Evolutionary conservation across 53 echinoderm and acorn worm genomes (phyloP).

Genomic region (Glandiceps talaboti): DNA sequence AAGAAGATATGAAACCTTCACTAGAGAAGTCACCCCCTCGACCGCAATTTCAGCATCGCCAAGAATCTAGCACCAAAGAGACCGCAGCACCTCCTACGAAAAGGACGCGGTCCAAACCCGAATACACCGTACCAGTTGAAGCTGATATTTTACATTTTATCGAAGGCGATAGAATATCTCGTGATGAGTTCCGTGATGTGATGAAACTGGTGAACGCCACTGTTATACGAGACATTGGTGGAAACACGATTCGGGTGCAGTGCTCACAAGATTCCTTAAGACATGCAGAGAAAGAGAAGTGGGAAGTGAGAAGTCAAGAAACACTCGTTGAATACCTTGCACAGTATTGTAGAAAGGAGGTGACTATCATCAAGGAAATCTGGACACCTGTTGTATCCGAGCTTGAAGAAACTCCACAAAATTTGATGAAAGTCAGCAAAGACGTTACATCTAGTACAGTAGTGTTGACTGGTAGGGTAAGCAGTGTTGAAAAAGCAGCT

Average conservation of each 20-base stretch:
- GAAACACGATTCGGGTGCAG: not conserved
- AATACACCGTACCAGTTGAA: not conserved
- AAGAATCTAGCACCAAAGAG: too few species aligned
- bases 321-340: not conserved
- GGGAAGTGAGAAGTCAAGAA: not conserved
- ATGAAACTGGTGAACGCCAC: not conserved
- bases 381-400: not conserved
- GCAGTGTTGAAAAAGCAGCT: not conserved
- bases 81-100: too few species aligned
- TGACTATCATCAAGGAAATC: not conserved
- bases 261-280: not conserved
- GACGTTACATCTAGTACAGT: not conserved
- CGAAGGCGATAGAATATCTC: not conserved
- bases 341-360: not conserved
- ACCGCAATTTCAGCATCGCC: too few species aligned
- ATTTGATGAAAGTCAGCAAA: not conserved
- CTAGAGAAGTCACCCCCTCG: too few species aligned
- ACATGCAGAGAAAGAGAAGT: not conserved
- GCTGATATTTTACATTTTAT: not conserved
- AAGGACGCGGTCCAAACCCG: not conserved
- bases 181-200: not conserved
- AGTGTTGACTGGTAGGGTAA: not conserved
- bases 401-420: not conserved
- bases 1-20: too few species aligned
- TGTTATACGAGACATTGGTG: not conserved